Conservation (phyloP, 2,113 vertebrate genomes). For the Myxocyprinus asiaticus region DNA sequence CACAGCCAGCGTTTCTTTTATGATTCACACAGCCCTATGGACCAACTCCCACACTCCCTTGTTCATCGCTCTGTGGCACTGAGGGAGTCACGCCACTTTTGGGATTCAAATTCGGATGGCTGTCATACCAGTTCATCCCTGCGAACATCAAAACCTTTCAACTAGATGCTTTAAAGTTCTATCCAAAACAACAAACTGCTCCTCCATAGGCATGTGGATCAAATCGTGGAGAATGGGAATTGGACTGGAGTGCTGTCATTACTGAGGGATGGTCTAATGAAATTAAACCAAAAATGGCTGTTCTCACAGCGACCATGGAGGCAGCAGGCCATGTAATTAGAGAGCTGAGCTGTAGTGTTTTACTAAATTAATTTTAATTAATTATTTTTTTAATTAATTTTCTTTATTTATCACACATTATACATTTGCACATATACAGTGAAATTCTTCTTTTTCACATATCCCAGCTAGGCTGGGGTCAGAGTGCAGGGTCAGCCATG, state of each 20-base stretch:
- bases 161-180: conserved; percentile 36
- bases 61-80: conserved; percentile 4
- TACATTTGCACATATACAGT: too few relatives aligned
- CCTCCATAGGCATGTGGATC: conserved; percentile 15
- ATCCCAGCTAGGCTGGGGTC: too few relatives aligned
- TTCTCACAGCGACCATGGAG: conserved; percentile 20
- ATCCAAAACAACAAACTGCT: conserved; percentile 37
- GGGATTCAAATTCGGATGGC: conserved; percentile 17
- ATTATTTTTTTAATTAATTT: too few relatives aligned
- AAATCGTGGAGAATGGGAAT: conserved; percentile 36
- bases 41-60: conserved; percentile 2
- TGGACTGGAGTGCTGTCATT: conserved; percentile 37
- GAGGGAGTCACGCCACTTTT: conserved; percentile 17
- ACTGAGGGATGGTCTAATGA: conserved; percentile 44
- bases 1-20: not conserved
- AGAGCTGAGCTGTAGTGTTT: conserved; percentile 26
- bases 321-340: not conserved
- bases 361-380: too few relatives aligned
- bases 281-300: conserved; percentile 22
- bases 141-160: conserved; percentile 45
- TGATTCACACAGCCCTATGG: conserved; percentile 11
- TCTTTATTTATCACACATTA: too few relatives aligned
- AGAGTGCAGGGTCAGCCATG: too few relatives aligned
- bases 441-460: too few relatives aligned
- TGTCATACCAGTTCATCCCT: conserved; percentile 42